phyloP scores from a whole-genome alignment of 92 coral and sea anemone genomes.

The Nematostella vectensis region DNA sequence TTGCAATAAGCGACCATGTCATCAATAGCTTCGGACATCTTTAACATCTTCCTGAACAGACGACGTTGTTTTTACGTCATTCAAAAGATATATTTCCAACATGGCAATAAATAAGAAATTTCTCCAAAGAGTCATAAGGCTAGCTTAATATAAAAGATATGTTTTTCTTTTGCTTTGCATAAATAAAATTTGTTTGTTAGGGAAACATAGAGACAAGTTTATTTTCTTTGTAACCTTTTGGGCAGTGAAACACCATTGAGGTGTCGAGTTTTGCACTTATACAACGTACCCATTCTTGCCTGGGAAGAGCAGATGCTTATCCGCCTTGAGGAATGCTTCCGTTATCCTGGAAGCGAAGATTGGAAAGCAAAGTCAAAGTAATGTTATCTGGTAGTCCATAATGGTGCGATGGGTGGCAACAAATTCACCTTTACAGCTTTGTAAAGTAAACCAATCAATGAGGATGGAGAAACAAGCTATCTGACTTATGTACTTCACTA shows the following conservation, averaged over 20 bases:
- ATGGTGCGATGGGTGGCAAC: too few relatives aligned
- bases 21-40: conserved; percentile 60
- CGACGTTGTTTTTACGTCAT: not conserved
- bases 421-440: too few relatives aligned
- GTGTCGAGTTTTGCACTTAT: too few relatives aligned
- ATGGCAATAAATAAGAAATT: not conserved
- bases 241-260: too few relatives aligned
- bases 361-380: too few relatives aligned
- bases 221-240: too few relatives aligned
- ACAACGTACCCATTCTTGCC: conserved; percentile 56
- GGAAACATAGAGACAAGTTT: too few relatives aligned
- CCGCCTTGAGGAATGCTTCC: conserved; percentile 80
- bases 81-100: not conserved
- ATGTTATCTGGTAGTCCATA: too few relatives aligned
- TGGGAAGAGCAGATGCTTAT: conserved; percentile 22
- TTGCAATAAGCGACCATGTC: conserved; percentile 79
- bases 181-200: not conserved
- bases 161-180: not conserved
- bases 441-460: too few relatives aligned
- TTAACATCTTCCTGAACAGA: conserved; percentile 28
- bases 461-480: too few relatives aligned
- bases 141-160: not conserved
- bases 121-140: not conserved
- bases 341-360: conserved; percentile 46
- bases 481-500: too few relatives aligned